Base-by-base conservation (phyloP, 2,797 vertebrate species). In the Lerista edwardsae region DNA sequence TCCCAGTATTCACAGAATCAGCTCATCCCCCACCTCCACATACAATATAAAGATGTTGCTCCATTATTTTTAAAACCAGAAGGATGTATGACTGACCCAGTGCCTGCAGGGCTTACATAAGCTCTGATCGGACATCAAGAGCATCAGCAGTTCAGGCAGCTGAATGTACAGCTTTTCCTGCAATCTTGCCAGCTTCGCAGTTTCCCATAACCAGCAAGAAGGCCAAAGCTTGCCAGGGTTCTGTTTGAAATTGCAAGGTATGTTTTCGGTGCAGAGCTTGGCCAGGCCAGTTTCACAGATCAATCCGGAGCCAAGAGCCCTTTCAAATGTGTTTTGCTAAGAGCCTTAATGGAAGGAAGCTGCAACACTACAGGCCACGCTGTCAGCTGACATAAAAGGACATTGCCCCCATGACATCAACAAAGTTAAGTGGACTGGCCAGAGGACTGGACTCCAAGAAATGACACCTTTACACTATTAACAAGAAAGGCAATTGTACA, bases 291-390 rank as follows among this genome's bases (percentile, higher is more conserved):
- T 85, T 87, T 74, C 72, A 84, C 61, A 90, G 78, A 89, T 87
- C 29, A 41, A 89, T 90, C 64, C 27, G 88, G 87, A 90, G 75
- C 76, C 62, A 87, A 65, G 3, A 81, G 44, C 78, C 25, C 88
- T 82, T 92, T 89, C 55, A 90, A 89, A 89, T 64, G 86, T 68
- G 77, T 84, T 86, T 83, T 84, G 64, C 55, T 88, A 86, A 92
- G 88, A 91, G 88, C 69, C 89, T 91, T 90, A 87, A 91, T 71
- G 86, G 85, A 86, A 84, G 55, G 62, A 0, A 87, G 62, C 27
- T 86, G 36, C 82, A 90, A 23, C 75, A 86, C 27, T 44, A 83
- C 64, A 76, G 73, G 84, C 55, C 73, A 71, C 64, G 1, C 71
- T 76, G 72, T 86, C 77, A 61, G 47, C 59, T 47, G 62, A 14